Percentiles rank a stretch among this genome's conserved stretches.
Evolutionary conservation across 2,888 invertebrate species (phyloP).

Genomic region (Hanleya hanleyi): DNA sequence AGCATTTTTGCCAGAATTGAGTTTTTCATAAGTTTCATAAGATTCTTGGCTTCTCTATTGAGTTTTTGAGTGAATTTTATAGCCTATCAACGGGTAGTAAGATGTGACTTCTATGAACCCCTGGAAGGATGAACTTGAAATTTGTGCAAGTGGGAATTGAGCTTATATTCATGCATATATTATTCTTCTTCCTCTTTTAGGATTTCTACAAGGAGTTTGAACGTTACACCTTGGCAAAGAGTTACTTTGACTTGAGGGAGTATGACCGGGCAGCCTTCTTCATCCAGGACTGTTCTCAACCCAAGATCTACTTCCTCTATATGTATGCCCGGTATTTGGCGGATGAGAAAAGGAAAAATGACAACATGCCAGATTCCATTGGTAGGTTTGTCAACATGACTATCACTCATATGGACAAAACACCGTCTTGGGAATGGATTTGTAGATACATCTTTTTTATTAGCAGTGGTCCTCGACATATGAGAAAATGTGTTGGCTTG

Average conservation of each 20-base stretch:
- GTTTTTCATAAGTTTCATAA: too few relatives aligned
- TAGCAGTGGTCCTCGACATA: too few relatives aligned
- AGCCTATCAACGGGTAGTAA: too few relatives aligned
- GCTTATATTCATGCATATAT: background rate
- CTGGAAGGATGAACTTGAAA: constrained; percentile 39
- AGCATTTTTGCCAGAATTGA: too few relatives aligned
- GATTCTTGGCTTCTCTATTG: too few relatives aligned
- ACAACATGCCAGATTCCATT: constrained; percentile 82
- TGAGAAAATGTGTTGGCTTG: too few relatives aligned
- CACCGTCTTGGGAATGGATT: background rate
- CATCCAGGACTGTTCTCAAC: constrained; percentile 56
- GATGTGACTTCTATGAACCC: too few relatives aligned
- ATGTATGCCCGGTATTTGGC: constrained; percentile 90
- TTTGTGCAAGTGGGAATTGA: constrained; percentile 19
- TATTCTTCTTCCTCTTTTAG: constrained; percentile 38
- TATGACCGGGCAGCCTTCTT: constrained; percentile 80
- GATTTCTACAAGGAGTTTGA: constrained; percentile 80
- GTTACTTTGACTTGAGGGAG: constrained; percentile 92
- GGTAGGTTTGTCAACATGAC: constrained; percentile 71
- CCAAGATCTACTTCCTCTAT: constrained; percentile 86
- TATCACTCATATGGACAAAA: background rate
- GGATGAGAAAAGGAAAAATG: constrained; percentile 90
- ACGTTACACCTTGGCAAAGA: constrained; percentile 85
- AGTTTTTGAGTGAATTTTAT: too few relatives aligned
- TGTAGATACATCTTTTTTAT: constrained; percentile 7